Evolutionary conservation across 2,888 invertebrate genomes (phyloP).

Genomic region (Augochlorella aurata): DNA sequence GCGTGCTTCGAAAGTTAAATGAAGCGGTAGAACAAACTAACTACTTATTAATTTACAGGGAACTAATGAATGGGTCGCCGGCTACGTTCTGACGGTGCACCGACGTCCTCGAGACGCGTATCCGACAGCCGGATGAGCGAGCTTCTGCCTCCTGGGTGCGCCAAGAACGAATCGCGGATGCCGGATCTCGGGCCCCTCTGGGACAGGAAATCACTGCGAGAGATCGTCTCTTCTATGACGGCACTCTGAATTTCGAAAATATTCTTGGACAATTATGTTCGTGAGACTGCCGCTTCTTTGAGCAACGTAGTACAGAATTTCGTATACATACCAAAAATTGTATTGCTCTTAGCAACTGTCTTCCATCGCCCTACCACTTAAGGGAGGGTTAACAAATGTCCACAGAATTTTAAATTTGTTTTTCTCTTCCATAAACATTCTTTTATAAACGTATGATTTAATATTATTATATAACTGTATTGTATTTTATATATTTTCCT

Average conservation of each 20-base stretch:
- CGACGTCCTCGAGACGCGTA: neutral
- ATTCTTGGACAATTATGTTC: too few relatives aligned
- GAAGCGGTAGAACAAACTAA: constrained; percentile 57
- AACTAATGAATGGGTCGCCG: constrained; percentile 55
- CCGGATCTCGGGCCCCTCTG: neutral
- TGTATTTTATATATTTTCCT: too few relatives aligned
- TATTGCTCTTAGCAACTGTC: too few relatives aligned
- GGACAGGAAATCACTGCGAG: neutral
- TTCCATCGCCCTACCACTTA: too few relatives aligned
- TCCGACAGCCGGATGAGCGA: constrained; percentile 11
- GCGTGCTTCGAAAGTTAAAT: constrained; percentile 50
- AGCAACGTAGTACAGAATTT: too few relatives aligned
- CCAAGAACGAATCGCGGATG: neutral
- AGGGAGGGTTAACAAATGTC: too few relatives aligned
- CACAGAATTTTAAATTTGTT: too few relatives aligned
- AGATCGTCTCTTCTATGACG: neutral
- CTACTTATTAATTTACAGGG: constrained; percentile 63
- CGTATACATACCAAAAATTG: too few relatives aligned
- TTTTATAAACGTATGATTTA: too few relatives aligned
- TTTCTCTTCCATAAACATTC: too few relatives aligned
- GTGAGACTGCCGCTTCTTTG: too few relatives aligned
- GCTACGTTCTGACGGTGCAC: neutral
- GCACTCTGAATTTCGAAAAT: neutral
- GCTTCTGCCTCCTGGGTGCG: neutral
- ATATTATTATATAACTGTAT: too few relatives aligned